Percentiles rank a stretch among this genome's conserved stretches.
phyloP scores from a whole-genome alignment of 2,888 invertebrate genomes.

The Podotricha telesiphe region DNA sequence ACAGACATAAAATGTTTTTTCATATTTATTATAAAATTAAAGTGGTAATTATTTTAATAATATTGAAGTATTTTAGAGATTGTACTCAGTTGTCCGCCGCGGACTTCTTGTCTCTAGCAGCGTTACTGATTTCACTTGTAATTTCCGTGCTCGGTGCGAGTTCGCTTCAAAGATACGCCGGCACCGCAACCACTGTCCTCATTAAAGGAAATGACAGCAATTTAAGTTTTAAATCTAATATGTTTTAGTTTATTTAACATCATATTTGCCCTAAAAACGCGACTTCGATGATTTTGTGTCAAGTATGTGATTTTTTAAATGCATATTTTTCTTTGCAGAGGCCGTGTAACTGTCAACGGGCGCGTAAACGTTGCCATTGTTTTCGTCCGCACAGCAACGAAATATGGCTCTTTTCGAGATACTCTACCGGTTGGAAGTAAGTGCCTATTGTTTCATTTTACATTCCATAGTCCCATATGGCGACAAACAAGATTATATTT shows the following conservation, averaged over 20 bases:
- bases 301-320: conserved; percentile 35
- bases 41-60: neutral
- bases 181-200: conserved; percentile 47
- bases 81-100: conserved; percentile 52
- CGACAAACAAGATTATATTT: conserved; percentile 42
- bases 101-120: conserved; percentile 55
- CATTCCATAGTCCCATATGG: conserved; percentile 40
- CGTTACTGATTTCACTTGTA: conserved; percentile 68
- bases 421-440: conserved; percentile 97
- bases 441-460: conserved; percentile 56
- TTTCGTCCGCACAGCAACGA: conserved; percentile 96
- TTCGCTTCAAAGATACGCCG: conserved; percentile 57
- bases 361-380: conserved; percentile 95
- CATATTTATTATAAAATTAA: neutral
- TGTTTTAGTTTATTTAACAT: conserved; percentile 57
- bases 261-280: conserved; percentile 42
- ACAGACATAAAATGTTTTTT: neutral
- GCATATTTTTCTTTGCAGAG: conserved; percentile 84
- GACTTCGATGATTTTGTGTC: neutral
- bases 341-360: conserved; percentile 96
- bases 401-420: conserved; percentile 98
- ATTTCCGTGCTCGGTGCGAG: conserved; percentile 67
- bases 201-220: conserved; percentile 69
- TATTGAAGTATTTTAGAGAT: conserved; percentile 31
- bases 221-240: conserved; percentile 67